phyloP scores from a whole-genome alignment of 2,888 invertebrate species.

The Drosophila paranaensis region DNA sequence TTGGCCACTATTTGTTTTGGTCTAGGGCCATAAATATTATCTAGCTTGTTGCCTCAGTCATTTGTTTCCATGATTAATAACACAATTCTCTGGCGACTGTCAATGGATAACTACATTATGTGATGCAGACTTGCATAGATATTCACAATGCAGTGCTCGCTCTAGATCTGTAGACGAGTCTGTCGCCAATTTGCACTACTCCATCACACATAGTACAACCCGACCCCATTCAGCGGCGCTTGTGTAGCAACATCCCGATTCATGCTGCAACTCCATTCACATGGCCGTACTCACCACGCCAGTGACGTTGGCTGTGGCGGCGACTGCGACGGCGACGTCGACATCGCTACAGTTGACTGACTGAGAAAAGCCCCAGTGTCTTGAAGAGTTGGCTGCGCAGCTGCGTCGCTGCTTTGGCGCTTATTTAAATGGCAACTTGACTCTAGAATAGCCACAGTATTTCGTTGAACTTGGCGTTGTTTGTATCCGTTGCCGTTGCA shows the following conservation, averaged over 20 bases:
- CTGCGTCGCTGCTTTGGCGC: conserved; percentile 59
- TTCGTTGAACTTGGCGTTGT: conserved; percentile 83
- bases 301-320: conserved; percentile 20
- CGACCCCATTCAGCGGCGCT: conserved; percentile 59
- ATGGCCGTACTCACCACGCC: conserved; percentile 56
- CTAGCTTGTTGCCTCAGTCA: conserved; percentile 68
- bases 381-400: conserved; percentile 34
- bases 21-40: conserved; percentile 58
- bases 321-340: conserved; percentile 12
- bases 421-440: conserved; percentile 84
- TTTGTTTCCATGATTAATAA: conserved; percentile 68
- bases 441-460: conserved; percentile 85
- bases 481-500: conserved; percentile 81
- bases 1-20: conserved; percentile 50
- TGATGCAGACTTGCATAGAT: conserved; percentile 23
- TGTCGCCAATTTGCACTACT: conserved; percentile 70
- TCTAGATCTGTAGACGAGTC: conserved; percentile 45
- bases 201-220: conserved; percentile 9
- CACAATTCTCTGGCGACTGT: conserved; percentile 65
- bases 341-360: conserved; percentile 70
- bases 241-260: conserved; percentile 60
- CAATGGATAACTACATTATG: conserved; percentile 59
- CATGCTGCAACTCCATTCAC: conserved; percentile 74
- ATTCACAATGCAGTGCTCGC: conserved; percentile 46
- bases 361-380: conserved; percentile 64